phyloP scores from a whole-genome alignment of 2,113 vertebrate genomes.

The Paralichthys olivaceus region DNA sequence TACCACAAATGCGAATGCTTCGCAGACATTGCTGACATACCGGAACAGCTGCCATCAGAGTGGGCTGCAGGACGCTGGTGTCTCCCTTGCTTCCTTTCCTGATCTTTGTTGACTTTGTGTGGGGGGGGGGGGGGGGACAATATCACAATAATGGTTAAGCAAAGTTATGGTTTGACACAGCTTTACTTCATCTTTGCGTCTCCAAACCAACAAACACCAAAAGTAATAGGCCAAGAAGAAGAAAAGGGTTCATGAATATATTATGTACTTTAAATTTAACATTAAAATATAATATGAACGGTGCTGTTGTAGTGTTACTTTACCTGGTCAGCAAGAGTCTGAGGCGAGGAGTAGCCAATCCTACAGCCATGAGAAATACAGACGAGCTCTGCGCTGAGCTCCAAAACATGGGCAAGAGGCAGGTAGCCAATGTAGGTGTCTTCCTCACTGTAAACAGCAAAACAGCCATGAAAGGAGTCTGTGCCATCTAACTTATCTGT shows the following conservation, averaged over 20 bases:
- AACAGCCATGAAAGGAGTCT: neutral
- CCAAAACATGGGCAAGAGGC: slow-evolving; percentile 95
- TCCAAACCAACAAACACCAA: too few relatives aligned
- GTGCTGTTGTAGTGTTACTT: neutral
- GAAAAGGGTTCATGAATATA: too few relatives aligned
- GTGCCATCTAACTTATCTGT: neutral
- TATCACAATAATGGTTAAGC: neutral
- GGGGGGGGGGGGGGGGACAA: too few relatives aligned
- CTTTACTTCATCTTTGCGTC: too few relatives aligned
- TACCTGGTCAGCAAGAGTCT: slow-evolving; percentile 95
- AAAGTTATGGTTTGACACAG: too few relatives aligned
- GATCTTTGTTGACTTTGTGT: slow-evolving; percentile 93
- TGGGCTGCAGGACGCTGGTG: slow-evolving; percentile 88
- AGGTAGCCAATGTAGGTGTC: slow-evolving; percentile 95
- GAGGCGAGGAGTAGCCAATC: slow-evolving; percentile 95
- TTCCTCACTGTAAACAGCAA: slow-evolving; percentile 83
- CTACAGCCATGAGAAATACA: slow-evolving; percentile 90
- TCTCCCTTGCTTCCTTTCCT: slow-evolving; percentile 97
- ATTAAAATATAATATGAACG: too few relatives aligned
- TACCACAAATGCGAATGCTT: neutral
- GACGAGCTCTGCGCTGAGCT: slow-evolving; percentile 93
- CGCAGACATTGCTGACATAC: slow-evolving; percentile 70
- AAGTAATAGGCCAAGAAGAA: too few relatives aligned
- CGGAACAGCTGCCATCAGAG: slow-evolving; percentile 95
- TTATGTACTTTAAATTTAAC: too few relatives aligned